Base-by-base conservation (phyloP, 2,888 invertebrate species). In the Pristionchus arcanus region DNA sequence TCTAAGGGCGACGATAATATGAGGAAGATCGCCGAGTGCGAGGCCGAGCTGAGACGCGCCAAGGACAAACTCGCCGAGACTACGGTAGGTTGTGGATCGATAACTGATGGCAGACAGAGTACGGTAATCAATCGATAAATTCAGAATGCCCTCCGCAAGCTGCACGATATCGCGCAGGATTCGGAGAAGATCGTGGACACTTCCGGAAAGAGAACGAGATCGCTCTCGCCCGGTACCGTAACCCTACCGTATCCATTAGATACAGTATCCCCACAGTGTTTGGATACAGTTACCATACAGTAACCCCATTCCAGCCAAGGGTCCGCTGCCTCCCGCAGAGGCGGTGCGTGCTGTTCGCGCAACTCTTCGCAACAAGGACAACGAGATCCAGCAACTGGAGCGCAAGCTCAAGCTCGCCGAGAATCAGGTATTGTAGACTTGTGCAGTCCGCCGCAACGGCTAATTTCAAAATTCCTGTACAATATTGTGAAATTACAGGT, bases 381-480 rank as follows among this genome's bases (percentile, higher is more conserved):
- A 93, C 86, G 94, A 94, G 86, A 93, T 94, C 85, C 93, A 94
- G 83, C 94, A 94, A 87, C 91, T 95, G 89, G 94, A 94, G 90
- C 91, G 94, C 83, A 93, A 94, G 89, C 91, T 94, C 66, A 93
- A 93, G 89, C 93, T 93, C 85, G 93, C 94, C 81, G 94, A 95
- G 85, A 93, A 90, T 74, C 94, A 94, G 91, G 91, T 88, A 89
- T n/a, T n/a, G n/a, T n/a, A n/a, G n/a, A n/a, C 37, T 66, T 16
- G 15, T 55, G 21, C 55, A 55, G 55, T 55, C 59, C 59, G 21
- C 85, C 25, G 25, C 31, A 42, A 55, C 28, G 19, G 42, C 25
- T 34, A 81, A 25, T 81, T 1, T 37, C 11, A 7, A 16, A 31
- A 31, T n/a, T 71, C 16, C 16, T 71, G 19, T 59, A 25, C 59